Base-by-base conservation (phyloP, 37 sponge, comb jelly and placozoan genomes). In the Ianthella basta region DNA sequence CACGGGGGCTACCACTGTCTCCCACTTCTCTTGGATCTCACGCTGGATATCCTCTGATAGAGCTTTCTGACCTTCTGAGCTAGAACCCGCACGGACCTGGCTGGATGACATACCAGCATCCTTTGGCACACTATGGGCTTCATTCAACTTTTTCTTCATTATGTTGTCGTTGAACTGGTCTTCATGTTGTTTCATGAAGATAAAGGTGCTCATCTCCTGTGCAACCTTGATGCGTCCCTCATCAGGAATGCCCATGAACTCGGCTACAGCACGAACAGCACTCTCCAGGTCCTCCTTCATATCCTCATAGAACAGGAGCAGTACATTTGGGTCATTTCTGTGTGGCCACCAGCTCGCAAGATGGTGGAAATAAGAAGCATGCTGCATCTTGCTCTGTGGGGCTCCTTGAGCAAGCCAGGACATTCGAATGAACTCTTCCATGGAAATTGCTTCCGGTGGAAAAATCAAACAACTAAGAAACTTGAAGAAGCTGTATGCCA, bases 261-360 rank as follows among this genome's bases (percentile, higher is more conserved):
- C 68, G 35, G 87, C 87, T 81, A 87, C 55, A 16, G 27, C 25
- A 24, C 79, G 73, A 12, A 81, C 81, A 66, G 69, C 35, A 38
- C 82, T 60, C 15, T 72, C 74, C 15, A 55, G 88, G 33, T 87
- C 88, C 63, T 72, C 88, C 63, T 72, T 81, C 61, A 87, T 41
- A 55, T 87, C 82, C 12, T 87, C 88, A 36, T 41, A 87, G 50
- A 72, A 80, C 59, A 87, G 38, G 23, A 81, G 56, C 37, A 87
- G 83, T n/a, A 87, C 88, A 73, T 82, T 82, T 25, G 60, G 36
- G 56, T 87, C 82, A 72, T 82, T 60, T 5, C 88, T 84, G 32
- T 82, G 79, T 21, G 67, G 40, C 88, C 82, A 87, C 88, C 88
- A 87, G 36, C 56, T 60, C 14, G 59, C 34, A 72, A 87, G 63